These are phyloP conservation scores for Otocyon megalotis DNA, from an alignment of 2,113 vertebrate species.

Conservation along the genomic window DNA sequence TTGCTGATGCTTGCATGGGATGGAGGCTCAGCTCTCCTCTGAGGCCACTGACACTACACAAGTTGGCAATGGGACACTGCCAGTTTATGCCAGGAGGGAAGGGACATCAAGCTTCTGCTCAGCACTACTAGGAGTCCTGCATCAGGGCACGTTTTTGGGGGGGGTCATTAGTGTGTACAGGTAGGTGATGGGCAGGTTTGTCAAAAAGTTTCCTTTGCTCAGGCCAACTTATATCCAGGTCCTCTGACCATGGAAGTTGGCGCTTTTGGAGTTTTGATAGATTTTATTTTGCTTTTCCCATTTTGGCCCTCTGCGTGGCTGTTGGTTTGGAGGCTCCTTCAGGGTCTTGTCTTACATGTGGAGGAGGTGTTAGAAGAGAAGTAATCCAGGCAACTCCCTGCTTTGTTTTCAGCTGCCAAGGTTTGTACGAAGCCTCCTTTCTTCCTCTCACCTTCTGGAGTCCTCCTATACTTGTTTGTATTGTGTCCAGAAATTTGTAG, in stretches of 20 bases:
- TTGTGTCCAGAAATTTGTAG: too few species aligned
- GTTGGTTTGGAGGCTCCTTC: background rate
- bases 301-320: background rate
- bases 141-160: background rate
- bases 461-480: background rate
- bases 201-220: background rate
- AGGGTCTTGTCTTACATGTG: background rate
- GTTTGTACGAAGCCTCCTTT: background rate
- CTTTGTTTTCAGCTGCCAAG: background rate
- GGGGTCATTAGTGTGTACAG: background rate
- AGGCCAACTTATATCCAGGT: background rate
- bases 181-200: background rate
- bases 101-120: background rate
- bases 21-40: background rate
- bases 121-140: background rate
- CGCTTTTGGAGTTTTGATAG: background rate
- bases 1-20: background rate
- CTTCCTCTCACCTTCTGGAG: background rate
- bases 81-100: background rate
- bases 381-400: background rate
- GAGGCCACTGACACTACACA: background rate
- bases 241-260: background rate
- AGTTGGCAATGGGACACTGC: background rate
- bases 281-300: background rate
- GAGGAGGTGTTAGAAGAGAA: background rate